These are phyloP conservation scores for Parambassis ranga DNA, from an alignment of 2,797 vertebrate species.

Conservation along the genomic window DNA sequence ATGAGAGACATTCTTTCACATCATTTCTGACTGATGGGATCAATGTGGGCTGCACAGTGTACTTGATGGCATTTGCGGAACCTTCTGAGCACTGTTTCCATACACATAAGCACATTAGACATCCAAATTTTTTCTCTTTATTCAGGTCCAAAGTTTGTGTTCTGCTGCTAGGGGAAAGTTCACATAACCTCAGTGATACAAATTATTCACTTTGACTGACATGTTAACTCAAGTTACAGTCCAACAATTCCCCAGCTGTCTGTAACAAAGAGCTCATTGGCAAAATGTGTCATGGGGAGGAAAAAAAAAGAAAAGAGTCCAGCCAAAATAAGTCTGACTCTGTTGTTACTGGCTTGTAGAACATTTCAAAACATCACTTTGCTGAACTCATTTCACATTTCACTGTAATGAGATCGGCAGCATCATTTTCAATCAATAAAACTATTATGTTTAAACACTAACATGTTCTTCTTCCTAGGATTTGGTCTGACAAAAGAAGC, in stretches of 20 bases:
- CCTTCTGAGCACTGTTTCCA: neutral
- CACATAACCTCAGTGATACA: conserved; percentile 63
- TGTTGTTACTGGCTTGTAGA: conserved; percentile 69
- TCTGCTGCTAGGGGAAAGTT: conserved; percentile 56
- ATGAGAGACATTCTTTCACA: neutral
- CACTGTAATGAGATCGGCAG: conserved; percentile 59
- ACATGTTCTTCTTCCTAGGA: conserved; percentile 37
- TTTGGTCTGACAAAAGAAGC: conserved; percentile 42
- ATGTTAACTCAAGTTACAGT: conserved; percentile 65
- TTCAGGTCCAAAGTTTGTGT: conserved; percentile 40
- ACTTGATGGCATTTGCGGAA: conserved; percentile 16
- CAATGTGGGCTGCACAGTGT: neutral
- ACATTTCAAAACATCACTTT: conserved; percentile 64
- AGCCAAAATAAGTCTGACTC: conserved; percentile 56
- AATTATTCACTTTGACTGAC: conserved; percentile 71
- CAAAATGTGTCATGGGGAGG: conserved; percentile 59
- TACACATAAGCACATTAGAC: conserved; percentile 29
- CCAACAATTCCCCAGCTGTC: conserved; percentile 50
- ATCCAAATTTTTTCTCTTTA: conserved; percentile 26
- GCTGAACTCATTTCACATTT: conserved; percentile 57
- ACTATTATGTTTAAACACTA: conserved; percentile 25
- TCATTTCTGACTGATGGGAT: conserved; percentile 8
- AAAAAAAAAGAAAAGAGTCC: conserved; percentile 24
- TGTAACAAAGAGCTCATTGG: conserved; percentile 71
- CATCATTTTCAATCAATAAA: conserved; percentile 64